Conservation (phyloP, 1,140 invertebrate species). For the Aphelinus certus region DNA sequence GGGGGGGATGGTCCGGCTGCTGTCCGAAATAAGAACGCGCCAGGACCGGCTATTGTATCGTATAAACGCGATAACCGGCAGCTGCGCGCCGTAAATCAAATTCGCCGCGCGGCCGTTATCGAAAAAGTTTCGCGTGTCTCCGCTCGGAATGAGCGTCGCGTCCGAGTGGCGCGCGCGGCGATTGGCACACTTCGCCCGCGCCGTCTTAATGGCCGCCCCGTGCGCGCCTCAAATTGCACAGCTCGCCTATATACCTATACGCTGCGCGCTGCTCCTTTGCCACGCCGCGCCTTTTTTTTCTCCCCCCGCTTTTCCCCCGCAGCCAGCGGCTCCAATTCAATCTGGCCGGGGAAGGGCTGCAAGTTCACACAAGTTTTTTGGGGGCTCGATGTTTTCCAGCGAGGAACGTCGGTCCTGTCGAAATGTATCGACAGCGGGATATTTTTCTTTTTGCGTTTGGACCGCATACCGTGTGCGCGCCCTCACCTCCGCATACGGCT, state of each 20-base stretch:
- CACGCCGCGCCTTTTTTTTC: not conserved
- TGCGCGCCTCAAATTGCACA: too few species aligned
- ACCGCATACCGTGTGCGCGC: too few species aligned
- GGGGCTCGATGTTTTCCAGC: too few species aligned
- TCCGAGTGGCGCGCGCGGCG: not conserved
- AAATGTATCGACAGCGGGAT: too few species aligned
- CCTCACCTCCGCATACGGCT: too few species aligned
- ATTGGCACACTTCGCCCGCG: conserved; percentile 35
- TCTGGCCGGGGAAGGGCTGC: too few species aligned
- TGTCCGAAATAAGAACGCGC: conserved; percentile 4
- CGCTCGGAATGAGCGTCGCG: conserved; percentile 19
- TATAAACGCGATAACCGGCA: conserved; percentile 34
- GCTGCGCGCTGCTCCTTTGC: too few species aligned
- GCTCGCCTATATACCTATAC: too few species aligned
- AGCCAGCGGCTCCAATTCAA: not conserved
- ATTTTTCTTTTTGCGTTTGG: too few species aligned
- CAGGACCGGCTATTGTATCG: conserved; percentile 32
- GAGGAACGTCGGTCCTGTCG: too few species aligned
- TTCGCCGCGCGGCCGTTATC: conserved; percentile 30
- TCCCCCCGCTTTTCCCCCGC: not conserved
- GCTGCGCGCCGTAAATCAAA: conserved; percentile 36
- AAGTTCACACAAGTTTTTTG: too few species aligned
- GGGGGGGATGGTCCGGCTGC: not conserved
- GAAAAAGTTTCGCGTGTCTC: conserved; percentile 38
- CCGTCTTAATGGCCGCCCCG: conserved; percentile 1